phyloP scores from a whole-genome alignment of 2,888 invertebrate genomes.

The Melolontha melolontha region DNA sequence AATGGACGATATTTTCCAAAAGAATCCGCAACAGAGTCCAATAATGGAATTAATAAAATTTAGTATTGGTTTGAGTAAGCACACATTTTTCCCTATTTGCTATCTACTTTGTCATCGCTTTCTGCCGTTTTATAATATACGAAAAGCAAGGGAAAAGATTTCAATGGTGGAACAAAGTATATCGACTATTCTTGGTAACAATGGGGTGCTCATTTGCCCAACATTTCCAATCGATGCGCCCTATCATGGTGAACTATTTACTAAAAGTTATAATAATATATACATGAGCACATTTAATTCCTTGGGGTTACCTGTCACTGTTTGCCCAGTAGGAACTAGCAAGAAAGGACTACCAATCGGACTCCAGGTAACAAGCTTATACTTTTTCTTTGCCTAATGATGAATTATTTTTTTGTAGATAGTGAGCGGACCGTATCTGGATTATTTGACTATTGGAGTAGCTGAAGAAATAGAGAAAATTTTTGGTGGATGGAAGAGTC shows the following conservation, averaged over 20 bases:
- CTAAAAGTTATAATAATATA: slow-evolving; percentile 84
- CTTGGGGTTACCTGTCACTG: slow-evolving; percentile 87
- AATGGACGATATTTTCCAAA: slow-evolving; percentile 20
- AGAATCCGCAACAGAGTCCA: not conserved
- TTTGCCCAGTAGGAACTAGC: slow-evolving; percentile 86
- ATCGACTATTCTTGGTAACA: slow-evolving; percentile 79
- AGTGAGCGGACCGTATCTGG: slow-evolving; percentile 83
- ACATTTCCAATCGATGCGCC: slow-evolving; percentile 91
- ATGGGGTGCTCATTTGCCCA: slow-evolving; percentile 91
- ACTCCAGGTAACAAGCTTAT: slow-evolving; percentile 78
- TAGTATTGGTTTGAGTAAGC: slow-evolving; percentile 14
- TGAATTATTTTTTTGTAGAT: slow-evolving; percentile 63
- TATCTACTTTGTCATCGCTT: slow-evolving; percentile 65
- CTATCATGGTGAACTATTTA: slow-evolving; percentile 86
- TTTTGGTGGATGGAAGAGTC: slow-evolving; percentile 87
- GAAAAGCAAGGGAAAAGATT: slow-evolving; percentile 25
- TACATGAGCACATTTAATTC: slow-evolving; percentile 91
- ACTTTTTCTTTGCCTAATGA: not conserved
- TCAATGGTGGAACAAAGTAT: slow-evolving; percentile 57
- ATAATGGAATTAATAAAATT: slow-evolving; percentile 18
- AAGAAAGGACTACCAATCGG: slow-evolving; percentile 88
- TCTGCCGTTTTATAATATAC: slow-evolving; percentile 6
- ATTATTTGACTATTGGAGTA: slow-evolving; percentile 86
- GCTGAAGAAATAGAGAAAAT: slow-evolving; percentile 88
- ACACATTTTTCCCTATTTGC: slow-evolving; percentile 23